These are phyloP conservation scores for Drosophila affinis DNA, from an alignment of 2,888 invertebrate genomes.

Conservation along the genomic window DNA sequence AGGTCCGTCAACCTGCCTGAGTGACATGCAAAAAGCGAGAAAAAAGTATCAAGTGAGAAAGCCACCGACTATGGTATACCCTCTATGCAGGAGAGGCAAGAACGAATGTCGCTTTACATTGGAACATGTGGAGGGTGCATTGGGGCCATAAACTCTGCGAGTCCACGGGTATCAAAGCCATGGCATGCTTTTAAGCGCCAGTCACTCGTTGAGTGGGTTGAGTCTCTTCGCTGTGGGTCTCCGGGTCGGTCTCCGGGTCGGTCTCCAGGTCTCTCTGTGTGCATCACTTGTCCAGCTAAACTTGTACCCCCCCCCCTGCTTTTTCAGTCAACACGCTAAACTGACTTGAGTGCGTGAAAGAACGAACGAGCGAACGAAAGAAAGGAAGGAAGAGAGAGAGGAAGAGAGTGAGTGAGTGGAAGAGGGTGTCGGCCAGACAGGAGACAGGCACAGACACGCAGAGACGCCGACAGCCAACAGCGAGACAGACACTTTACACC, in stretches of 20 bases:
- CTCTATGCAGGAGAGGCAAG: background rate
- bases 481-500: constrained; percentile 26
- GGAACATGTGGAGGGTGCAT: too few species aligned
- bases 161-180: background rate
- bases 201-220: constrained; percentile 2
- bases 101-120: too few species aligned
- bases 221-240: background rate
- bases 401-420: background rate
- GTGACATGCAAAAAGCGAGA: constrained; percentile 29
- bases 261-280: constrained; percentile 6
- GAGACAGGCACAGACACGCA: background rate
- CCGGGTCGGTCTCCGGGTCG: background rate
- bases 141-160: background rate
- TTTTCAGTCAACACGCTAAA: constrained; percentile 41
- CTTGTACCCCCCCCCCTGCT: constrained; percentile 47
- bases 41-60: constrained; percentile 2
- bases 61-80: background rate
- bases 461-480: background rate
- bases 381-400: background rate
- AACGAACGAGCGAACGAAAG: too few species aligned
- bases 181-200: constrained; percentile 16
- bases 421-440: background rate
- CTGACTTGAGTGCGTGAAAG: constrained; percentile 3
- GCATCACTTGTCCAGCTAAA: constrained; percentile 45
- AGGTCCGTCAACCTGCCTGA: constrained; percentile 26